phyloP scores from a whole-genome alignment of 2,888 invertebrate species.

The Eupithecia subfuscata region DNA sequence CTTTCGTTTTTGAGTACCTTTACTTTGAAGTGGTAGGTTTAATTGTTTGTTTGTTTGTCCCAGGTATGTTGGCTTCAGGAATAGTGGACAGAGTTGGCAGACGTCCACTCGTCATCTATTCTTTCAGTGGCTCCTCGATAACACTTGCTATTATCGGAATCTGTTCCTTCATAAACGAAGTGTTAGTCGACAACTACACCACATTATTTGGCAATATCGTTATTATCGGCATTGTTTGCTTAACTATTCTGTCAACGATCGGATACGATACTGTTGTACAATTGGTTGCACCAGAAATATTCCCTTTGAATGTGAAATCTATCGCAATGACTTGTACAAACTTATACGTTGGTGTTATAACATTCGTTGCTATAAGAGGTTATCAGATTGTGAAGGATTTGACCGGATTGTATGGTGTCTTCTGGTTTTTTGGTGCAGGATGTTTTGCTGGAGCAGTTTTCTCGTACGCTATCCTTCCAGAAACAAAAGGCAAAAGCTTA shows the following conservation, averaged over 20 bases:
- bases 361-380: conserved; percentile 75
- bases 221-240: conserved; percentile 68
- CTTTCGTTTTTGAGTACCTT: background rate
- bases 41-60: conserved; percentile 41
- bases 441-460: conserved; percentile 74
- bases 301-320: conserved; percentile 83
- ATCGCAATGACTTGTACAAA: conserved; percentile 78
- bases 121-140: conserved; percentile 62
- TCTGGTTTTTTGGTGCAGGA: conserved; percentile 73
- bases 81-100: conserved; percentile 70
- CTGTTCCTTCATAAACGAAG: conserved; percentile 67
- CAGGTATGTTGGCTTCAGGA: conserved; percentile 65
- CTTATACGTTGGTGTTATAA: conserved; percentile 67
- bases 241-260: conserved; percentile 59
- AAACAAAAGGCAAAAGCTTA: conserved; percentile 84
- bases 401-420: conserved; percentile 76
- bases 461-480: conserved; percentile 74
- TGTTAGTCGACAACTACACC: conserved; percentile 38
- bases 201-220: conserved; percentile 56
- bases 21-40: background rate
- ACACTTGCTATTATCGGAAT: conserved; percentile 57
- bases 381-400: conserved; percentile 76
- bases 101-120: conserved; percentile 71
- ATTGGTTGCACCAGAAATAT: conserved; percentile 81
- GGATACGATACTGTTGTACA: conserved; percentile 79